Percentiles rank a stretch among this genome's conserved stretches.
phyloP scores from a whole-genome alignment of 2,113 vertebrate species.

The Perccottus glenii region DNA sequence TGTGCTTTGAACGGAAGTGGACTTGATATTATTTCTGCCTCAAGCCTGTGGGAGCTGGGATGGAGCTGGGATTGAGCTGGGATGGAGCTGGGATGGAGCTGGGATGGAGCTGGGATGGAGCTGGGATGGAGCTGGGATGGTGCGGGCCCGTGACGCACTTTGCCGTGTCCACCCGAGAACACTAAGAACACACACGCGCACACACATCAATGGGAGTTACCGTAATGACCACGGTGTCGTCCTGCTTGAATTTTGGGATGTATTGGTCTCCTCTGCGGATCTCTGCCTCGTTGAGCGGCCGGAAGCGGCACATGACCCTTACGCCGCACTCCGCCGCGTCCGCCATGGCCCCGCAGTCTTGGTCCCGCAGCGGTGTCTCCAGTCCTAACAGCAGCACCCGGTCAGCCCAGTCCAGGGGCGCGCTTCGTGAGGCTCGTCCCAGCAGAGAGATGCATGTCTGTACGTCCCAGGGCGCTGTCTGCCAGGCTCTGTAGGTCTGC shows the following conservation, averaged over 20 bases:
- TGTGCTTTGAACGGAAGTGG: too few species aligned
- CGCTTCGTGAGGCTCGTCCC: too few species aligned
- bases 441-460: too few species aligned
- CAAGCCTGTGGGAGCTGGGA: too few species aligned
- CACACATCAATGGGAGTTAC: conserved; percentile 59
- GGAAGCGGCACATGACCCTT: conserved; percentile 93
- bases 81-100: too few species aligned
- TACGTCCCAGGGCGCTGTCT: too few species aligned
- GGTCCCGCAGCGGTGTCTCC: conserved; percentile 1
- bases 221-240: conserved; percentile 90
- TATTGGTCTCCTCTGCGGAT: conserved; percentile 89
- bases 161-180: neutral
- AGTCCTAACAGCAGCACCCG: neutral
- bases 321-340: conserved; percentile 93
- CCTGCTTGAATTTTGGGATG: conserved; percentile 93
- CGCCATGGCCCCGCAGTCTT: conserved; percentile 74
- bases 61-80: too few species aligned
- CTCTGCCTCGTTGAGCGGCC: conserved; percentile 90
- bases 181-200: neutral
- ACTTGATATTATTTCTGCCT: too few species aligned
- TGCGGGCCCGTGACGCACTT: neutral
- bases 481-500: too few species aligned
- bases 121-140: too few species aligned
- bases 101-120: too few species aligned
- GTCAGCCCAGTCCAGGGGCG: too few species aligned